Percentiles rank a stretch among this genome's conserved stretches.
Conservation (phyloP, 2,113 vertebrate species). For the Monopterus albus region DNA sequence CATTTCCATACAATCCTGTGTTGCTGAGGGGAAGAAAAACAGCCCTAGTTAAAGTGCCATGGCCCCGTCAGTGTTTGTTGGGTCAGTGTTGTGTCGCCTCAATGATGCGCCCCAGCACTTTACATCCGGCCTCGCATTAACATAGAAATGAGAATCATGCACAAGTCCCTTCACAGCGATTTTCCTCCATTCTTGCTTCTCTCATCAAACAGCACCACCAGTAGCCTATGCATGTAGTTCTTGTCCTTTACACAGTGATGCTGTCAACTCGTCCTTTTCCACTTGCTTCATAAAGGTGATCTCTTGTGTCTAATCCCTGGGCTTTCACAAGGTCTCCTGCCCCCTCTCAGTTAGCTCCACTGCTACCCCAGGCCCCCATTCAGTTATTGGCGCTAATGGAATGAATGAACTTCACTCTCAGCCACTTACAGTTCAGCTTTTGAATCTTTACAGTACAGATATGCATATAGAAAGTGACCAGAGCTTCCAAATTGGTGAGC, state of each 20-base stretch:
- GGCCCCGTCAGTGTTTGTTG: too few species aligned
- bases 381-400: too few species aligned
- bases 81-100: constrained; percentile 31
- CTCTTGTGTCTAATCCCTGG: constrained; percentile 30
- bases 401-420: too few species aligned
- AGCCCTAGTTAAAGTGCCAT: too few species aligned
- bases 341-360: constrained; percentile 38
- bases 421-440: too few species aligned
- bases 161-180: constrained; percentile 70
- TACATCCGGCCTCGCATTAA: constrained; percentile 69
- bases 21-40: not conserved
- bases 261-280: constrained; percentile 28
- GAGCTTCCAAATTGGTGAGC: too few species aligned
- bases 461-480: too few species aligned
- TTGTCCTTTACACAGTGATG: not conserved
- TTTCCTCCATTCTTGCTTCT: constrained; percentile 22
- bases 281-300: constrained; percentile 49
- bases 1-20: not conserved
- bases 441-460: too few species aligned
- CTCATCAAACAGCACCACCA: not conserved
- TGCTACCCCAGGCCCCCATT: not conserved
- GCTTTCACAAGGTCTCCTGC: not conserved
- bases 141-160: constrained; percentile 84
- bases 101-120: constrained; percentile 44
- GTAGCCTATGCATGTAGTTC: not conserved